Base-by-base conservation (phyloP, 2,797 vertebrate genomes). In the Chaunax sp. region DNA sequence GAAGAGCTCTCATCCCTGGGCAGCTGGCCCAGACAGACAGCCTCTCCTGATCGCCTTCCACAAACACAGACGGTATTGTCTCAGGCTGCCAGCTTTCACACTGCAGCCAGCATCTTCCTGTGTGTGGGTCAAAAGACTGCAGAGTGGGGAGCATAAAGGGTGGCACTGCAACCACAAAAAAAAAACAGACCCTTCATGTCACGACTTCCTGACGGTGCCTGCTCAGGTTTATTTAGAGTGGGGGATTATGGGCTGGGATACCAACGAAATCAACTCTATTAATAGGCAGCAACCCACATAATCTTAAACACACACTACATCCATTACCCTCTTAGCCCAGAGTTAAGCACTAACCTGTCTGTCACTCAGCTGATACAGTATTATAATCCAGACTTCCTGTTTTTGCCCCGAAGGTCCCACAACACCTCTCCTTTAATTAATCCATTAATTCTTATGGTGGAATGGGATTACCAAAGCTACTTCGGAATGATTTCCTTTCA, bases 1-100 rank as follows among this genome's bases (percentile, higher is more conserved):
- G 64, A 79, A 75, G 68, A 71, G 74, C 67, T 65, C 71, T 73
- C 20, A n/a, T 50, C 38, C 54, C 73, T 78, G 83, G 83, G 86
- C 83, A 86, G 71, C 72, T 54, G 76, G 69, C 83, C 83, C 77
- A 65, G 51, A 67, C 60, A 77, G 76, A 75, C 78, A 72, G 71
- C 66, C 77, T 61, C 58, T 75, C 53, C 30, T 14, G 25, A 55
- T 77, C 64, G 55, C 64, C 54, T 54, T 78, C 62, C 55, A 56
- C 67, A 68, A 65, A 85, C 80, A 83, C 69, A 74, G 51, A 41
- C 51, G 26, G 74, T 38, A 51, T 61, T 81, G 80, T 82, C 14
- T 82, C 45, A 13, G 46, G 40, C 38, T 45, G 64, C 64, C 77
- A 78, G 69, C 46, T 82, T 77, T 78, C 55, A 72, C 64, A 57